Evolutionary conservation across 2,888 invertebrate species (phyloP).

Genomic region (Bhutanitis thaidina): DNA sequence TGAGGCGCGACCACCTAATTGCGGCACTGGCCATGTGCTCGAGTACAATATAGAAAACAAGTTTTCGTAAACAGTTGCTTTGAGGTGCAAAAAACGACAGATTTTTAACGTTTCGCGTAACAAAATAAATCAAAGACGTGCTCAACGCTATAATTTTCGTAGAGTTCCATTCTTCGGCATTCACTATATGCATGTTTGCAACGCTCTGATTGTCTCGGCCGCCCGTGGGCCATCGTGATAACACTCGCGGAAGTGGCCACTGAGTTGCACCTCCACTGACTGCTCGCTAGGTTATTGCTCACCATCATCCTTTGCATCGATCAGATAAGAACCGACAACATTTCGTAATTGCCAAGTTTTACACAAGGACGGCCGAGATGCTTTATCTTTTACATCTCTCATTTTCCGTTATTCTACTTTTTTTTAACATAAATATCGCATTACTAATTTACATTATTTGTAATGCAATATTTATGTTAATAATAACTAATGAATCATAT

Average conservation of each 20-base stretch:
- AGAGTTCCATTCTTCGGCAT: slow-evolving; percentile 4
- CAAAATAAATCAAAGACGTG: not conserved
- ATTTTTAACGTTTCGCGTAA: too few species aligned
- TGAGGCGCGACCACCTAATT: too few species aligned
- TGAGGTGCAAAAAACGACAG: too few species aligned
- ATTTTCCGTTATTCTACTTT: not conserved
- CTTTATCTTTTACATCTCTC: not conserved
- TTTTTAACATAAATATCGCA: too few species aligned
- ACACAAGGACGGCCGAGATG: slow-evolving; percentile 24
- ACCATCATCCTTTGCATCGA: slow-evolving; percentile 36
- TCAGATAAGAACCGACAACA: slow-evolving; percentile 26
- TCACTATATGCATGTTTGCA: slow-evolving; percentile 30
- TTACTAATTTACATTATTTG: too few species aligned
- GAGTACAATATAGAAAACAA: too few species aligned
- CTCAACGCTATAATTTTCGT: not conserved
- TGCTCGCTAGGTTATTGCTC: slow-evolving; percentile 20
- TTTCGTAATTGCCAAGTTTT: slow-evolving; percentile 30
- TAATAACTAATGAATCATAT: too few species aligned
- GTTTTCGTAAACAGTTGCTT: too few species aligned
- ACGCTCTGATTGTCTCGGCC: slow-evolving; percentile 46
- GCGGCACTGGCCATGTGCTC: too few species aligned
- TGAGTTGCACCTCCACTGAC: slow-evolving; percentile 21
- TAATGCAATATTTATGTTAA: too few species aligned
- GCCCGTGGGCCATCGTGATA: slow-evolving; percentile 30
- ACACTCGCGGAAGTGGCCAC: slow-evolving; percentile 34